Conservation (phyloP, 2,113 vertebrate species). For the Protomyctophum bolini region DNA sequence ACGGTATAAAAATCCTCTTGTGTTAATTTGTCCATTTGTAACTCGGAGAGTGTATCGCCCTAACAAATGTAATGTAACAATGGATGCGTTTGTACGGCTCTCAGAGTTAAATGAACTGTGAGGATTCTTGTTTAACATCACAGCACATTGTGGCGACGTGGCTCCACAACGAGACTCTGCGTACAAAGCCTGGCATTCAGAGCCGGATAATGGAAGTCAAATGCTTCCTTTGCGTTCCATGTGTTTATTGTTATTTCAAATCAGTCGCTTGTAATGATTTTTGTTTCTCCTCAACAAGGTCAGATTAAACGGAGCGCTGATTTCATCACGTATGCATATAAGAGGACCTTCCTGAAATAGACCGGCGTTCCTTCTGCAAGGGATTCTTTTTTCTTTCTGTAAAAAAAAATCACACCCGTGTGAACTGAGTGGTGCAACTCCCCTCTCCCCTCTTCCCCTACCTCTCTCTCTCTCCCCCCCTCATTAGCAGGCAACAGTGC, state of each 20-base stretch:
- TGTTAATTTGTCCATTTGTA: too few relatives aligned
- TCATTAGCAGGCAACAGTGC: too few relatives aligned
- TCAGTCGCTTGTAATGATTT: not conserved
- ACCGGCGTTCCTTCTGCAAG: not conserved
- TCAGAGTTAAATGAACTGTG: too few relatives aligned
- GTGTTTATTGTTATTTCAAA: slow-evolving; percentile 16
- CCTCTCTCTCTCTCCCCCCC: too few relatives aligned
- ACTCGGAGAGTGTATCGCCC: too few relatives aligned
- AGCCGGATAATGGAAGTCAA: slow-evolving; percentile 47
- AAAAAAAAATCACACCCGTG: not conserved
- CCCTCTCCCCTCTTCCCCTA: too few relatives aligned
- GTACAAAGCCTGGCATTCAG: slow-evolving; percentile 45
- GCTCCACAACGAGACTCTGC: slow-evolving; percentile 16
- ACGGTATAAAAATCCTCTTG: too few relatives aligned
- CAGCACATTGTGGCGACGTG: not conserved
- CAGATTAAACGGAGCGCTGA: slow-evolving; percentile 10
- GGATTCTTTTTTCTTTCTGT: not conserved
- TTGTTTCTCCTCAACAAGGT: not conserved
- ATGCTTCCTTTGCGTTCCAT: slow-evolving; percentile 38
- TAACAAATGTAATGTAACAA: too few relatives aligned
- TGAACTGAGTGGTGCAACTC: too few relatives aligned
- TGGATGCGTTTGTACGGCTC: too few relatives aligned
- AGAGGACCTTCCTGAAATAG: slow-evolving; percentile 5
- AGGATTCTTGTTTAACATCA: not conserved
- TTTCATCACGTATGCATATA: slow-evolving; percentile 8